A percentile compares a stretch with the other conserved stretches of the same genome.
phyloP scores from a whole-genome alignment of 2,888 invertebrate genomes.

The Adelphocoris suturalis region DNA sequence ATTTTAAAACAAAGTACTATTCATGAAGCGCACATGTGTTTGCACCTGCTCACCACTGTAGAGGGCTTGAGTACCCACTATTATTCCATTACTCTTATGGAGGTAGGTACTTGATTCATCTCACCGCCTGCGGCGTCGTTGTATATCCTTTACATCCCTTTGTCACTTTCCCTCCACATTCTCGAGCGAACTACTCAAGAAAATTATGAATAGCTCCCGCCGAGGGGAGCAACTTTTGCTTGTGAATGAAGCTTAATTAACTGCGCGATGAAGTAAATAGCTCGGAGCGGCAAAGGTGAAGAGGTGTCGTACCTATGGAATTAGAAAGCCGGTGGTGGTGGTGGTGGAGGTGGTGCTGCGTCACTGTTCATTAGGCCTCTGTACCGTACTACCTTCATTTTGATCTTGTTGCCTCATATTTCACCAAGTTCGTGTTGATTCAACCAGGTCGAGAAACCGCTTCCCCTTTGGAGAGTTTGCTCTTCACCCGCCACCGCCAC shows the following conservation, averaged over 20 bases:
- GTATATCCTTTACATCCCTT: conserved; percentile 26
- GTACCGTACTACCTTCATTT: conserved; percentile 9
- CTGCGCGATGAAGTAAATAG: conserved; percentile 35
- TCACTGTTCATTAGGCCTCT: conserved; percentile 29
- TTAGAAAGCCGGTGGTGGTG: not conserved
- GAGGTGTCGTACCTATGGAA: conserved; percentile 36
- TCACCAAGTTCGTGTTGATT: conserved; percentile 36
- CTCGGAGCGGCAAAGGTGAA: conserved; percentile 39
- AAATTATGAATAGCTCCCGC: conserved; percentile 28
- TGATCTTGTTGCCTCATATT: conserved; percentile 42
- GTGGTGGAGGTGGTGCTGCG: not conserved
- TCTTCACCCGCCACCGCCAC: not conserved
- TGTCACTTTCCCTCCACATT: conserved; percentile 17
- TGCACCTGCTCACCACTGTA: no score
- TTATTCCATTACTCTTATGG: not conserved
- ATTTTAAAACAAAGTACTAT: no score
- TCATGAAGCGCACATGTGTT: no score
- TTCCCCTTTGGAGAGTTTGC: conserved; percentile 13
- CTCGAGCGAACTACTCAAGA: conserved; percentile 33
- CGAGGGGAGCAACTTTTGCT: conserved; percentile 39
- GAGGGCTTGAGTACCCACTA: not conserved
- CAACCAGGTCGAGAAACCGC: conserved; percentile 39
- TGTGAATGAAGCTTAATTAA: conserved; percentile 39
- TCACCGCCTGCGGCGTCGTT: not conserved
- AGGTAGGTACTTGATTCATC: conserved; percentile 16